These are phyloP conservation scores for Ecdyonurus torrentis DNA, from an alignment of 2,888 invertebrate genomes.

Conservation along the genomic window DNA sequence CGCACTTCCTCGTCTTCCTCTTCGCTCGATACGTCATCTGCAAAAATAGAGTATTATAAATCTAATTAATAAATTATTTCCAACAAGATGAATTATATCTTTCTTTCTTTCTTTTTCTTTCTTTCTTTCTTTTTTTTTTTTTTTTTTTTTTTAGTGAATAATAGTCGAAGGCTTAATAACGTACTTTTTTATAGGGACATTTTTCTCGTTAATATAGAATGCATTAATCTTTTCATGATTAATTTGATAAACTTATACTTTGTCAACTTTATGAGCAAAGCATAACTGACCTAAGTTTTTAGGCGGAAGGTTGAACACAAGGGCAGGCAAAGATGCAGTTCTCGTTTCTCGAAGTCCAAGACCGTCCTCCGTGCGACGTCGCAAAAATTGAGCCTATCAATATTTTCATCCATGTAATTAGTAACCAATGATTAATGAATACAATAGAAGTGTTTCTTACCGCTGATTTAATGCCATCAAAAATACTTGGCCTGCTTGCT, in stretches of 20 bases:
- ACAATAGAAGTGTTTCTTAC: not conserved
- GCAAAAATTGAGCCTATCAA: not conserved
- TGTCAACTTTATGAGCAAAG: too few species aligned
- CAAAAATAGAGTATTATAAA: too few species aligned
- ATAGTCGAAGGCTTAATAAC: too few species aligned
- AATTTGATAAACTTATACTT: too few species aligned
- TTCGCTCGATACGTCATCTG: not conserved
- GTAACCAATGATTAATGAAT: not conserved
- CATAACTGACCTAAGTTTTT: not conserved
- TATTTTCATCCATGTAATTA: not conserved
- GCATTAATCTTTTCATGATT: too few species aligned
- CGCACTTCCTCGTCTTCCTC: not conserved
- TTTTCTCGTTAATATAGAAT: too few species aligned
- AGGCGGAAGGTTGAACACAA: not conserved
- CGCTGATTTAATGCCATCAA: not conserved
- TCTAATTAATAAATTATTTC: too few species aligned
- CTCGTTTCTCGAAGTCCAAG: not conserved
- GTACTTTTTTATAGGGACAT: too few species aligned
- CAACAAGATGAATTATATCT: too few species aligned
- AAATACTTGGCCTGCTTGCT: not conserved
- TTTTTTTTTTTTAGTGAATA: too few species aligned
- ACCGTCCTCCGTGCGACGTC: not conserved
- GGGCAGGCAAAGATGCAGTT: not conserved
- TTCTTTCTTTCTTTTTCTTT: too few species aligned
- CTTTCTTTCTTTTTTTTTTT: too few species aligned